Evolutionary conservation across 2,113 vertebrate species (phyloP), one percentile per base, ranked within the genome.

Genomic region (Vombatus ursinus): DNA sequence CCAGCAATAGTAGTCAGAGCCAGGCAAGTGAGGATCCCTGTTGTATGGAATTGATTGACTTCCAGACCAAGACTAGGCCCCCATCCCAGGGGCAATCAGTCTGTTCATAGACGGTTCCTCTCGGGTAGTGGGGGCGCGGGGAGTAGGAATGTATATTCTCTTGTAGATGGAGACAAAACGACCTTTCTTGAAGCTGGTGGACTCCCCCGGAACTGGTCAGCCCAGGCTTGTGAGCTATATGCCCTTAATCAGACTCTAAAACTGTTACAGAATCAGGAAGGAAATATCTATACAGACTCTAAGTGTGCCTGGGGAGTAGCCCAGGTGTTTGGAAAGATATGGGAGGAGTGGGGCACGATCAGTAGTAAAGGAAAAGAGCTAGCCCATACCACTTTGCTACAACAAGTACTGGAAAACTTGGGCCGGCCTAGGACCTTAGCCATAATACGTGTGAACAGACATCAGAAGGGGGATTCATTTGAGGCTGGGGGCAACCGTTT

Each of bases 351-450:
- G 28, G 16, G 90, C 1, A 91, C 37, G 50, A 19, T 91, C 1
- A 37, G 0, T 16, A 91, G 50, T 19, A 25, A 37, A 51, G 50
- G 90, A 16, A 91, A 91, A 16, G 50, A 91, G 16, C 28, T 51
- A 19, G 90, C 11, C 0, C 48, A 31, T 31, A 10, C 2, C 1
- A 26, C 2, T 3, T 50, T 51, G 3, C 0, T 37, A 31, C 10
- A 2, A 14, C 2, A 28, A 28, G 28, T 91, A 2, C 8, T 51
- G 1, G 5, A 19, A 5, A 49, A 90, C 26, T 12, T 90, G 31
- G 8, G 0, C 7, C 14, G 50, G 11, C 50, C 50, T 0, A 16
- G 52, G 1, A 0, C 26, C 2, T 0, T 51, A 1, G 24, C 28
- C 0, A 1, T 91, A 6, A 12, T 91, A 0, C 90, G 52, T 51